Evolutionary conservation across 2,888 invertebrate species (phyloP), one percentile per base, ranked within the genome.

Genomic region (Lasiommata megera): DNA sequence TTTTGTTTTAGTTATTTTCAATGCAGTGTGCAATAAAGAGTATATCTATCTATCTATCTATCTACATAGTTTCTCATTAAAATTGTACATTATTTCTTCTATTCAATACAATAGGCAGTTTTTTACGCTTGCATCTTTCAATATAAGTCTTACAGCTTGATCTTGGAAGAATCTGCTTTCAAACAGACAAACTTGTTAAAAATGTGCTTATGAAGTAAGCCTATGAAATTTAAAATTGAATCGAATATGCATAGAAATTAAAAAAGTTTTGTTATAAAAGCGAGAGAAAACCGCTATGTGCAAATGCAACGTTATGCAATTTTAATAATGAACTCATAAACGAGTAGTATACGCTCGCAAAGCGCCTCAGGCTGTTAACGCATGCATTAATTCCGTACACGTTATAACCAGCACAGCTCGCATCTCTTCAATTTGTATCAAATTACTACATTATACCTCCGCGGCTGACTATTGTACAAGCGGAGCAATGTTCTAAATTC

Each of bases 231-330:
- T n/a, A n/a, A n/a, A n/a, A n/a, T n/a, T n/a, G n/a, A n/a, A n/a
- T n/a, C n/a, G n/a, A 23, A 23, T 2, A 23, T 23, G 23, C 92
- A 92, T 71, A 5, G 7, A 17, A 11, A 16, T 11, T 14, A 14
- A 12, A 7, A 7, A 6, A 29, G 12, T 34, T 17, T 47, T 28
- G 23, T n/a, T 46, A 2, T n/a, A 34, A n/a, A 17, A 6, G 46
- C 11, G 11, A 47, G n/a, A 6, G 34, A 1, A 18, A 47, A 31
- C 17, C n/a, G n/a, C n/a, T n/a, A n/a, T n/a, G 0, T 17, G 3
- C n/a, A 47, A 12, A 47, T 17, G 17, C 34, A 31, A 7, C 17
- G 6, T 34, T 47, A n/a, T 29, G 1, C n/a, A n/a, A 16, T 31
- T 47, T 47, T 34, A 34, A 47, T 47, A 17, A 47, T 18, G 47